Percentiles rank a stretch among this genome's conserved stretches.
phyloP scores from a whole-genome alignment of 1,140 invertebrate genomes.

The Mya arenaria region DNA sequence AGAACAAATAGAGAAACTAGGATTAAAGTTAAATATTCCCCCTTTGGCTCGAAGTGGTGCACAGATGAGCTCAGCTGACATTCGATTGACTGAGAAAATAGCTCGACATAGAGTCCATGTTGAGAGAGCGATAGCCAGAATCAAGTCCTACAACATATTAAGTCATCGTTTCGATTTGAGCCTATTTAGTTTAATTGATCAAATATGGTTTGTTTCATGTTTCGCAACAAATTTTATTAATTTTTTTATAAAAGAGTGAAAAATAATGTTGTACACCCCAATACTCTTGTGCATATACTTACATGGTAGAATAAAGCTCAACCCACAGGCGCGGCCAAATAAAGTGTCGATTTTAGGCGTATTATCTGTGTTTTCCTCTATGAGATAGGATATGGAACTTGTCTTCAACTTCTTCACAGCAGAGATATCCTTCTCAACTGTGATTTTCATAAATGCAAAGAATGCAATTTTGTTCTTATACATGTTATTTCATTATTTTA shows the following conservation, averaged over 20 bases:
- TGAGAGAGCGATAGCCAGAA: constrained; percentile 11
- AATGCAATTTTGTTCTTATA: no score
- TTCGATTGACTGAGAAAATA: constrained; percentile 16
- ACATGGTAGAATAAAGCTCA: no score
- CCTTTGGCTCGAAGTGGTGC: constrained; percentile 28
- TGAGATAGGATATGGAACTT: no score
- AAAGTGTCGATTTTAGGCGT: no score
- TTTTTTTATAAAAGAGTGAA: not conserved
- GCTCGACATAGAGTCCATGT: constrained; percentile 34
- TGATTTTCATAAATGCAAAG: no score
- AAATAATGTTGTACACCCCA: no score
- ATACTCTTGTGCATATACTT: no score
- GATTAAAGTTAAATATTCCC: constrained; percentile 32
- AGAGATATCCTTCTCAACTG: no score
- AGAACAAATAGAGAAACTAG: constrained; percentile 12
- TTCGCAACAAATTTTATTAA: constrained; percentile 32
- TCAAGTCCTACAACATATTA: constrained; percentile 43
- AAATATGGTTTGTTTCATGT: constrained; percentile 40
- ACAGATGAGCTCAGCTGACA: constrained; percentile 40
- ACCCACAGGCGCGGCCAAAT: no score
- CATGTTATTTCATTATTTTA: no score
- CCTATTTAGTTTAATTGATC: constrained; percentile 31
- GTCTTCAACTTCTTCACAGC: no score
- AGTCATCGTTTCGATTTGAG: not conserved
- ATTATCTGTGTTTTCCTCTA: no score